phyloP scores from a whole-genome alignment of 1,140 invertebrate species.

The Doryteuthis pealeii region DNA sequence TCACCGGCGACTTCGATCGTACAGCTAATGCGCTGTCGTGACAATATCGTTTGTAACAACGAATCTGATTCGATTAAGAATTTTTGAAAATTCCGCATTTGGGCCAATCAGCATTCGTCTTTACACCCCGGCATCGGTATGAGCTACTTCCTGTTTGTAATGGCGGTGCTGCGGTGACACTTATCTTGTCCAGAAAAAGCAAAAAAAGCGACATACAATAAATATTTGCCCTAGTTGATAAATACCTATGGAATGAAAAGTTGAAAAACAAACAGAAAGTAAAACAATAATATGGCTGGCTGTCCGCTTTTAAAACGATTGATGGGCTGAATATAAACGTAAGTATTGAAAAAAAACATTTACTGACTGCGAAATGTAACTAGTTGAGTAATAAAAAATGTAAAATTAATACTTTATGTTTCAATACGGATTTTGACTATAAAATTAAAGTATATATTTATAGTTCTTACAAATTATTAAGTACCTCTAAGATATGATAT shows the following conservation, averaged over 20 bases:
- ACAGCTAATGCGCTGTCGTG: not conserved
- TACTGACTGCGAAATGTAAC: too few species aligned
- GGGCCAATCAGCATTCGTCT: not conserved
- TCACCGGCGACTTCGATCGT: slow-evolving; percentile 1
- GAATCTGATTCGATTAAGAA: not conserved
- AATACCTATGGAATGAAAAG: not conserved
- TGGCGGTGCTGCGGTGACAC: not conserved
- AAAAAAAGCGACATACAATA: too few species aligned
- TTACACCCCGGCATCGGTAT: not conserved
- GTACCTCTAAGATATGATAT: too few species aligned
- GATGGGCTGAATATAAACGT: slow-evolving; percentile 99
- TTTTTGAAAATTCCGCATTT: not conserved
- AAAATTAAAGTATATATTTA: too few species aligned
- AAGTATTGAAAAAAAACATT: slow-evolving; percentile 50
- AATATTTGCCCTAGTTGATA: too few species aligned
- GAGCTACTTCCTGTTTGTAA: not conserved
- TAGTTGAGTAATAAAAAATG: too few species aligned
- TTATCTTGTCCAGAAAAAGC: too few species aligned
- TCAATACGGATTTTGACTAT: too few species aligned
- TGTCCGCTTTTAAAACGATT: slow-evolving; percentile 90
- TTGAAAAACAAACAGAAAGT: not conserved
- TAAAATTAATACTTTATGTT: too few species aligned
- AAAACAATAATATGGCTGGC: slow-evolving; percentile 78
- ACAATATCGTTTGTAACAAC: not conserved
- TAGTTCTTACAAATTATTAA: too few species aligned